Evolutionary conservation across 2,113 vertebrate species (phyloP), one percentile per base, ranked within the genome.

Genomic region (Thalassoma bifasciatum): DNA sequence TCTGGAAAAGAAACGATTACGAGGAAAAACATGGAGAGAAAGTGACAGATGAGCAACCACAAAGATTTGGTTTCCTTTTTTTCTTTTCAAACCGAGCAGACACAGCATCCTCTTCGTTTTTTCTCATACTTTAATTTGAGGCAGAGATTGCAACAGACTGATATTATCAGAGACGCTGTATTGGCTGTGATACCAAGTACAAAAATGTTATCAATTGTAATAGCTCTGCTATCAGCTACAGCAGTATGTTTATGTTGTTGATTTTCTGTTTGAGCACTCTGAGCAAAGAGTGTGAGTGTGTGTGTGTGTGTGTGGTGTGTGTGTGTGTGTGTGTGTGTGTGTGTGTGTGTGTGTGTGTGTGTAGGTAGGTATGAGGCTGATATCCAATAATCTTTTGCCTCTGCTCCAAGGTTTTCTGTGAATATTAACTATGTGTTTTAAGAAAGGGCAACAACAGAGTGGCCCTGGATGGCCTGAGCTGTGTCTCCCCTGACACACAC

Each of bases 401-500:
- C 10, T 79, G 54, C 79, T 66, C 46, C 64, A 46, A 79, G 62
- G 49, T 76, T 86, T 85, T 87, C 82, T 71, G 54, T 72, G 81
- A 91, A 92, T 86, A 87, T 85, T 77, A 90, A 88, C 72, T 67
- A 66, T 77, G 64, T 72, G 61, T 82, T 90, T 85, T 82, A 87
- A 86, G 83, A 30, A 88, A 84, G 63, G 85, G 75, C 54, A 83
- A 72, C 13, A 51, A 85, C 64, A 57, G 65, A 84, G 79, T 84
- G 9, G 36, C 77, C 65, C 77, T 75, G 4, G 0, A 51, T 72
- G 80, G 82, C 83, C 80, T 70, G 44, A 75, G 72, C 72, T 50
- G n/a, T 49, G 1, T 21, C 61, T 50, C 68, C 38, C 49, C 23
- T 37, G 4, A 68, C 47, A 53, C 56, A 42, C 40, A 52, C 65